Evolutionary conservation across 1,140 invertebrate genomes (phyloP), one percentile per base, ranked within the genome.

Genomic region (Eriocheir sinensis): DNA sequence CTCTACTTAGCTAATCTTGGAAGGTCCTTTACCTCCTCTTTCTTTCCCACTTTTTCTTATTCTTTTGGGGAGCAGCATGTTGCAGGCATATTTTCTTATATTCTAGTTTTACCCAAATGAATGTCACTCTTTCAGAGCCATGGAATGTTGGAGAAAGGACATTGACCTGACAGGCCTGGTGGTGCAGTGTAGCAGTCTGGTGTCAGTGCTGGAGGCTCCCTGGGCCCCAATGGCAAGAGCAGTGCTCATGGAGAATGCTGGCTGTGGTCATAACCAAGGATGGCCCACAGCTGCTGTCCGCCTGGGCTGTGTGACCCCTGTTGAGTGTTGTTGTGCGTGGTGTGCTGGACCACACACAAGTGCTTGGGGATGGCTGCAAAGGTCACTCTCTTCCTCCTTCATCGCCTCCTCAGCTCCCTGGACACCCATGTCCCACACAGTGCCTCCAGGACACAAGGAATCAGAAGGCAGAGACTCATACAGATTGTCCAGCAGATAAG

Each of bases 211-310:
- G 89, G 94, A 94, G 48, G 89, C 40, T 41, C 60, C 72, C 36
- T 48, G 91, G 30, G 94, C 89, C 2, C 89, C 90, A 3, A n/a
- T 44, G 72, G 94, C 89, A 2, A 83, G 36, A 44, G 40, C 94
- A 30, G 89, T 94, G 3, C 48, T 94, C 32, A 83, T 94, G 89
- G 94, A 94, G 36, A 94, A 72, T 17, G 89, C 72, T 3, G 94
- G 94, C 21, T 85, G 90, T 41, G 94, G 60, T 92, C 80, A 94
- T 94, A 21, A 91, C 94, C n/a, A 89, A 94, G 85, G 94, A 94
- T 88, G 94, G 94, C n/a, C 72, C 36, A 17, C 80, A 94, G 32
- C 89, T 94, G 0, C 38, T 94, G 36, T 86, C 89, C 44, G 48
- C 21, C 85, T 94, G 40, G 89, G n/a, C 60, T 94, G 15, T 86